Evolutionary conservation across 2,797 vertebrate genomes (phyloP).

Genomic region (Propithecus deckenii): DNA sequence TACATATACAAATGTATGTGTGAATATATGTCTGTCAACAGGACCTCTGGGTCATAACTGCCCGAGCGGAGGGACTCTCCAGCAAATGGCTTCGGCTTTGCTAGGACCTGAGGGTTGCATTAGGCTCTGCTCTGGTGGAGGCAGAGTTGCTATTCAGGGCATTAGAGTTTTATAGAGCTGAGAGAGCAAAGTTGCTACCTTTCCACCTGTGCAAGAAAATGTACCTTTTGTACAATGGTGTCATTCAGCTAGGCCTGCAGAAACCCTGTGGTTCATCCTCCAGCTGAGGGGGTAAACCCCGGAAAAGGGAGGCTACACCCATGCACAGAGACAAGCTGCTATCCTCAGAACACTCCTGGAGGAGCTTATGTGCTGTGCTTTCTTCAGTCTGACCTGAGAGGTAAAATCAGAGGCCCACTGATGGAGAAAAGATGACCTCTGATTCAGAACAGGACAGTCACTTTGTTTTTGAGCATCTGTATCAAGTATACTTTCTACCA

Average conservation of each 20-base stretch:
- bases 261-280: neutral
- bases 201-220: neutral
- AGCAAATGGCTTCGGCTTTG: neutral
- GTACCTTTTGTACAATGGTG: neutral
- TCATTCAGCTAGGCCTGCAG: neutral
- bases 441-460: neutral
- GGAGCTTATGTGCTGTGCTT: neutral
- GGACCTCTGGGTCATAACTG: accelerated
- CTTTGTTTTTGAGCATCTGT: neutral
- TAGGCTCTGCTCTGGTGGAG: neutral
- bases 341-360: neutral
- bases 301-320: neutral
- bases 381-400: neutral
- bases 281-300: neutral
- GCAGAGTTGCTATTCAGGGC: neutral
- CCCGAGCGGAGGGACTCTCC: neutral
- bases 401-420: neutral
- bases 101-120: neutral
- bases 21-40: neutral
- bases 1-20: neutral
- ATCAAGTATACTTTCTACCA: neutral
- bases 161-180: neutral
- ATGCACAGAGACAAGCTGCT: neutral
- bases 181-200: neutral
- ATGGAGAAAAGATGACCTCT: neutral